These are phyloP conservation scores for Ommatoiulus sabulosus DNA, from an alignment of 2,888 invertebrate genomes.

Conservation along the genomic window DNA sequence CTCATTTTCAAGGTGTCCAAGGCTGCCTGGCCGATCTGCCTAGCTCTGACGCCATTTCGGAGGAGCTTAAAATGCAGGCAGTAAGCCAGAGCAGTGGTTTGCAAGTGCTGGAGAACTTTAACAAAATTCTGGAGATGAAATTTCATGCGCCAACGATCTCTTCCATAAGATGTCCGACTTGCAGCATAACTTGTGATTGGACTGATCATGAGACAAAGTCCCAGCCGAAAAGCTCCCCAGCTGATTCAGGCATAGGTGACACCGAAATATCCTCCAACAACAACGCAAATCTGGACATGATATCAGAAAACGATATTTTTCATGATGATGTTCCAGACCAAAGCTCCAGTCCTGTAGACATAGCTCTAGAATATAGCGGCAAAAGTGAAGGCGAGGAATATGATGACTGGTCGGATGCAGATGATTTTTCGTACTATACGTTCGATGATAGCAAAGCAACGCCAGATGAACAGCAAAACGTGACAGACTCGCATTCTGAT, in stretches of 20 bases:
- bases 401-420: constrained; percentile 44
- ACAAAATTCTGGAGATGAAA: constrained; percentile 39
- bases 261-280: background rate
- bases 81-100: background rate
- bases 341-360: background rate
- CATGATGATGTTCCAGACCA: background rate
- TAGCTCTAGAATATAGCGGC: background rate
- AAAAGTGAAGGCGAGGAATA: constrained; percentile 31
- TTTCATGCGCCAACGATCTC: background rate
- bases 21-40: background rate
- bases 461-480: background rate
- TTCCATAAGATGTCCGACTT: background rate
- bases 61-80: background rate
- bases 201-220: background rate
- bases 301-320: background rate
- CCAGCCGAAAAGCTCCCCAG: background rate
- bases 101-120: constrained; percentile 21
- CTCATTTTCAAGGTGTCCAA: background rate
- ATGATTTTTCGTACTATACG: constrained; percentile 47
- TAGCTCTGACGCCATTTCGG: background rate
- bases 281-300: background rate
- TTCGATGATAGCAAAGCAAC: constrained; percentile 8
- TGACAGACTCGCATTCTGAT: background rate
- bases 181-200: background rate
- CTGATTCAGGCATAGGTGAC: background rate